Evolutionary conservation across 1,140 invertebrate species (phyloP), one percentile per base, ranked within the genome.

Genomic region (Trypoxylus dichotomus): DNA sequence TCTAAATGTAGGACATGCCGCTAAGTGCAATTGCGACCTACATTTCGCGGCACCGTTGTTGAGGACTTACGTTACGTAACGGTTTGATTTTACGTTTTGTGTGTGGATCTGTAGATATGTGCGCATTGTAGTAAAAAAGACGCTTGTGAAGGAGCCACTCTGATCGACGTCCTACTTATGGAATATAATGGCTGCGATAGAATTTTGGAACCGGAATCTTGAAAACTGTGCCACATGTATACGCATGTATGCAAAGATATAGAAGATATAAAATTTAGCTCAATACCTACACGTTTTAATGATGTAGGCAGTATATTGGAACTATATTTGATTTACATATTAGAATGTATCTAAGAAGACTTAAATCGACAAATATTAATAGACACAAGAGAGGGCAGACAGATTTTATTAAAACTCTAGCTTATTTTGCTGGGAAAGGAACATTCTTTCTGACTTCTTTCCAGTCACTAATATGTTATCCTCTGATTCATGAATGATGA

Each of bases 131-230:
- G 10, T 21, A 15, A 27, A 68, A 29, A 68, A 68, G 60, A 11
- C 24, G 60, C 15, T 54, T 29, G 24, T 21, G 15, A 68, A 68
- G 21, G 47, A 58, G 21, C 47, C 7, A 19, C 21, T 58, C 47
- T 25, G 60, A 68, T 68, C 60, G 24, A 15, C 60, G 60, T 68
- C 27, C 60, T 24, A 68, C 60, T 68, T 68, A 68, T 8, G 8
- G 19, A 13, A 13, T 29, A 2, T 68, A 29, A 27, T 13, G 60
- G 60, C 21, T 10, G 60, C 24, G 60, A 25, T 68, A 27, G 60
- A 24, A 68, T 68, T 68, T 68, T 68, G 60, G 60, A 68, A 68
- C 60, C 60, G 60, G 60, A 68, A 68, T 68, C 60, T 68, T 68
- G 60, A 24, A 68, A 68, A 68, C 27, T 25, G 60, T 68, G 60